Conservation (phyloP, 2,888 invertebrate genomes). For the Oxyteleia sp. region DNA sequence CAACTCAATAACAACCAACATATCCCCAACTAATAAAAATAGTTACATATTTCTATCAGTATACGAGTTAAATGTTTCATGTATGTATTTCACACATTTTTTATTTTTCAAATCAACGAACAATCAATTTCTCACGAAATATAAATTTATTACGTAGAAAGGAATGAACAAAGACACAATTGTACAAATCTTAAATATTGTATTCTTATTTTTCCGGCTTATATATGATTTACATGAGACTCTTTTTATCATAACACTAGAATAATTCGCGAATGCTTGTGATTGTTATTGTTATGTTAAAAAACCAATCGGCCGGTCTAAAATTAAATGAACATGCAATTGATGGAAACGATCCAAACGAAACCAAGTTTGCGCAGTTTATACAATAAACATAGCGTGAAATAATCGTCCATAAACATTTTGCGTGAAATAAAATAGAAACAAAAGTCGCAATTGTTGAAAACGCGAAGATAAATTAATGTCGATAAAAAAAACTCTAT, state of each 20-base stretch:
- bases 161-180: slow-evolving; percentile 44
- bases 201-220: slow-evolving; percentile 50
- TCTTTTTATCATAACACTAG: slow-evolving; percentile 34
- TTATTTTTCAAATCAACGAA: slow-evolving; percentile 62
- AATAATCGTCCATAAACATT: background rate
- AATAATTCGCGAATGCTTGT: slow-evolving; percentile 39
- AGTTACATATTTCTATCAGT: too few relatives aligned
- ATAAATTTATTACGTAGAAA: slow-evolving; percentile 47
- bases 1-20: too few relatives aligned
- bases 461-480: background rate
- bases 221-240: slow-evolving; percentile 56
- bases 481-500: background rate
- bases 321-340: too few relatives aligned
- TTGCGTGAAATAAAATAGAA: background rate
- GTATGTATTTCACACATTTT: too few relatives aligned
- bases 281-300: slow-evolving; percentile 13
- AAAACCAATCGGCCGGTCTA: slow-evolving; percentile 15
- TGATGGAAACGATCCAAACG: too few relatives aligned
- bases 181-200: slow-evolving; percentile 55
- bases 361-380: slow-evolving; percentile 10
- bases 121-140: slow-evolving; percentile 30
- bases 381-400: background rate
- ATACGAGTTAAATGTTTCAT: too few relatives aligned
- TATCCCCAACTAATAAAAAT: too few relatives aligned
- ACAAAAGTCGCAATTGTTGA: background rate